Conservation (phyloP, 2,113 vertebrate species). For the Thunnus thynnus region DNA sequence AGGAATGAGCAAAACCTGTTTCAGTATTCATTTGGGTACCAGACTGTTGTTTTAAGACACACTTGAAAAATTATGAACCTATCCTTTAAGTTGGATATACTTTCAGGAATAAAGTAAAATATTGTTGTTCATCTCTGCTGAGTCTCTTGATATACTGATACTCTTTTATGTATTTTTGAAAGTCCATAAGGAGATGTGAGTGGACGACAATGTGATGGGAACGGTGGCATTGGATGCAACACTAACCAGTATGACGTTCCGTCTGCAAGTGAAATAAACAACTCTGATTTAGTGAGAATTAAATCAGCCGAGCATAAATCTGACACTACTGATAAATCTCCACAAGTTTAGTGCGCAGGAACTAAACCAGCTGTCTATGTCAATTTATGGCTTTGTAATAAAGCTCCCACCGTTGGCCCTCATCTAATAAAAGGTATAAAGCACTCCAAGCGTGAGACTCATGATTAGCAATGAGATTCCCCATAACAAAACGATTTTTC, state of each 20-base stretch:
- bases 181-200: neutral
- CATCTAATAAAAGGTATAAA: conserved; percentile 8
- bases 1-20: no score
- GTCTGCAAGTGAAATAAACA: conserved; percentile 28
- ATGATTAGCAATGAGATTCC: conserved; percentile 14
- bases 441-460: neutral
- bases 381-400: conserved; percentile 44
- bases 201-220: conserved; percentile 29
- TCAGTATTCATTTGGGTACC: no score
- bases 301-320: conserved; percentile 36
- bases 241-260: neutral
- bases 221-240: neutral
- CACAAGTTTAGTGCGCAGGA: conserved; percentile 2
- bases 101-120: neutral
- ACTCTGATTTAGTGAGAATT: conserved; percentile 30
- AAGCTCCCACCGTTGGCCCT: neutral
- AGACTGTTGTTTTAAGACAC: no score
- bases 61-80: no score
- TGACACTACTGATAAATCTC: conserved; percentile 39
- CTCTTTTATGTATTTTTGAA: neutral
- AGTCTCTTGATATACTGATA: neutral
- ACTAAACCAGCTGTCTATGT: neutral
- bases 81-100: no score
- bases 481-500: neutral
- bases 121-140: no score